phyloP scores from a whole-genome alignment of 2,113 vertebrate species.

The Heterochromis multidens region DNA sequence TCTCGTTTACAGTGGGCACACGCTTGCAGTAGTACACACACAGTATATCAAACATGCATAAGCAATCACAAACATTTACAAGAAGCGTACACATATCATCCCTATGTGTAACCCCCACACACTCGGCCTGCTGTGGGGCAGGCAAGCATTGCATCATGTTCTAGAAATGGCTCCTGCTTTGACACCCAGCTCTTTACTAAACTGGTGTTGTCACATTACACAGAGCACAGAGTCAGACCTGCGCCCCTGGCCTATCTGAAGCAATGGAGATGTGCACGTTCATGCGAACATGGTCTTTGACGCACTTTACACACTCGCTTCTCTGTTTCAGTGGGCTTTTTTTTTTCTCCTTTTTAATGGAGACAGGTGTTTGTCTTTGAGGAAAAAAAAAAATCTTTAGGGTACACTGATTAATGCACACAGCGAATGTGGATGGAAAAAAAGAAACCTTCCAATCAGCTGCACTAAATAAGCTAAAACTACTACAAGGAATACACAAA shows the following conservation, averaged over 20 bases:
- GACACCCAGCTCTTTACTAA: constrained; percentile 35
- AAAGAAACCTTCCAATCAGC: background rate
- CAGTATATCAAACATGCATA: background rate
- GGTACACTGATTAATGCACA: fast-evolving
- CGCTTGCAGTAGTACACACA: background rate
- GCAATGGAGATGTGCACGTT: constrained; percentile 6
- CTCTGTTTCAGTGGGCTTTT: background rate
- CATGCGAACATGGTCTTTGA: constrained; percentile 1
- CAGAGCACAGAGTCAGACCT: constrained; percentile 14
- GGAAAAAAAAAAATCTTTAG: background rate
- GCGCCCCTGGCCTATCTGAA: constrained; percentile 4
- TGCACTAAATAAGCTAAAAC: no score
- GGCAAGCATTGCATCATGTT: constrained; percentile 57
- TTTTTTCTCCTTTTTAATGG: background rate
- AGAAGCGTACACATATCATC: background rate
- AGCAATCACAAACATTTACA: constrained; percentile 1
- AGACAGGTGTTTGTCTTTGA: background rate
- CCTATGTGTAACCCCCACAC: background rate
- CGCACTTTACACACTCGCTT: background rate
- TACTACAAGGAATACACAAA: background rate
- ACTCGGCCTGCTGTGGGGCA: background rate
- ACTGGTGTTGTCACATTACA: constrained; percentile 42
- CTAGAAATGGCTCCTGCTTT: constrained; percentile 55
- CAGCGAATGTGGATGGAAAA: no score
- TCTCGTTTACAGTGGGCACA: background rate